Evolutionary conservation across 2,888 invertebrate genomes (phyloP).

Genomic region (Druceiella hillmani): DNA sequence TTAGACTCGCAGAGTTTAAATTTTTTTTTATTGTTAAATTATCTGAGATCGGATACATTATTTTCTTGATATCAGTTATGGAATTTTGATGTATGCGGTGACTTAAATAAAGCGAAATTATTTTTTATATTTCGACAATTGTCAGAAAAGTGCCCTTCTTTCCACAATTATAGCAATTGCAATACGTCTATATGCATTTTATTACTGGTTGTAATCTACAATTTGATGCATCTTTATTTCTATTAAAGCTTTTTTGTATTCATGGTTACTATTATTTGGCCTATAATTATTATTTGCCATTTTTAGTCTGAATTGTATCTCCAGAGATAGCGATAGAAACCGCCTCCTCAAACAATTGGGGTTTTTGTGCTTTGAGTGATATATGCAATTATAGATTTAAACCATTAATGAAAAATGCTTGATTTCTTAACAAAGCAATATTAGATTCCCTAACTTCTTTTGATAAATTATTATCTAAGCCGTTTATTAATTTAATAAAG

Average conservation of each 20-base stretch:
- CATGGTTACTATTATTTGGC: neutral
- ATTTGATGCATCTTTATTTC: constrained; percentile 15
- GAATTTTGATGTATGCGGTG: too few relatives aligned
- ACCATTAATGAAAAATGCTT: constrained; percentile 28
- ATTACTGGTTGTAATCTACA: constrained; percentile 15
- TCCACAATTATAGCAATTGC: too few relatives aligned
- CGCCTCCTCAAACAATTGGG: constrained; percentile 25
- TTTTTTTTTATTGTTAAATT: too few relatives aligned
- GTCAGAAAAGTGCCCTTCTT: too few relatives aligned
- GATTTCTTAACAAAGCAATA: constrained; percentile 25
- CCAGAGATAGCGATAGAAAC: constrained; percentile 25
- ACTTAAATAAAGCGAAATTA: too few relatives aligned
- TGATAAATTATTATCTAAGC: constrained; percentile 18
- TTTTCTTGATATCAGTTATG: too few relatives aligned
- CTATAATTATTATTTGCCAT: constrained; percentile 8
- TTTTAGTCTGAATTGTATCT: constrained; percentile 23
- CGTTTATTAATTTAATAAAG: constrained; percentile 26
- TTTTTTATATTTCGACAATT: too few relatives aligned
- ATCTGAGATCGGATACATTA: too few relatives aligned
- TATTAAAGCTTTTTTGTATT: constrained; percentile 14
- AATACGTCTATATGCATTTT: too few relatives aligned
- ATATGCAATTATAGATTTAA: constrained; percentile 26
- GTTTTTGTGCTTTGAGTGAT: constrained; percentile 28
- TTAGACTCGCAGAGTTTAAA: too few relatives aligned
- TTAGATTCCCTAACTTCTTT: constrained; percentile 19